These are phyloP conservation scores for Scolopax bukidnonensis DNA, from an alignment of 2,797 vertebrate genomes.

Conservation along the genomic window DNA sequence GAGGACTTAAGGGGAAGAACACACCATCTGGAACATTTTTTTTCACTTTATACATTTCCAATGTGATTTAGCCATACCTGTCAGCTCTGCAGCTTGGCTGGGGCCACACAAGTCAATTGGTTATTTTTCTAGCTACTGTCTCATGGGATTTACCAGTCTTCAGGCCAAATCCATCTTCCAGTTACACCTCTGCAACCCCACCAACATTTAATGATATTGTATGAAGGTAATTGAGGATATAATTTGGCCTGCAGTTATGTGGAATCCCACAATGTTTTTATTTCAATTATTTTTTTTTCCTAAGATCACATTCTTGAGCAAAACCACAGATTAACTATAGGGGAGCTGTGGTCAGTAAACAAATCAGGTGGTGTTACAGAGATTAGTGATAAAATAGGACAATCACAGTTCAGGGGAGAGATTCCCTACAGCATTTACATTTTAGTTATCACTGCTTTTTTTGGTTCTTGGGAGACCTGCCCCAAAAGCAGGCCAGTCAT, in stretches of 20 bases:
- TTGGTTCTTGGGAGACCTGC: background rate
- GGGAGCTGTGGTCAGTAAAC: background rate
- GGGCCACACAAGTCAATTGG: accelerated
- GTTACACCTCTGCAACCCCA: background rate
- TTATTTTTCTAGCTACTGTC: background rate
- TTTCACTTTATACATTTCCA: background rate
- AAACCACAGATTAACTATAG: background rate
- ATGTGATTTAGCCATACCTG: background rate
- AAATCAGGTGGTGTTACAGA: background rate
- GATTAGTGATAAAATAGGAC: background rate
- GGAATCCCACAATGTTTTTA: background rate
- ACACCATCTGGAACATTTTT: background rate
- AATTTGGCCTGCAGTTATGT: background rate
- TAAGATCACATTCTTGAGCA: background rate
- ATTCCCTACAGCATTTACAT: background rate
- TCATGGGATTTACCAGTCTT: background rate
- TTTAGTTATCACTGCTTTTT: background rate
- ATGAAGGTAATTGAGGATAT: background rate
- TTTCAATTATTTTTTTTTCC: background rate
- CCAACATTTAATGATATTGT: accelerated
- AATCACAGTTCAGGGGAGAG: background rate
- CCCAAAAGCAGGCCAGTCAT: background rate
- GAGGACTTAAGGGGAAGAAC: background rate
- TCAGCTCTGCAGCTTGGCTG: background rate
- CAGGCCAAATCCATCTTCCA: background rate